Evolutionary conservation across 2,888 invertebrate species (phyloP).

Genomic region (Brachyptera putata): DNA sequence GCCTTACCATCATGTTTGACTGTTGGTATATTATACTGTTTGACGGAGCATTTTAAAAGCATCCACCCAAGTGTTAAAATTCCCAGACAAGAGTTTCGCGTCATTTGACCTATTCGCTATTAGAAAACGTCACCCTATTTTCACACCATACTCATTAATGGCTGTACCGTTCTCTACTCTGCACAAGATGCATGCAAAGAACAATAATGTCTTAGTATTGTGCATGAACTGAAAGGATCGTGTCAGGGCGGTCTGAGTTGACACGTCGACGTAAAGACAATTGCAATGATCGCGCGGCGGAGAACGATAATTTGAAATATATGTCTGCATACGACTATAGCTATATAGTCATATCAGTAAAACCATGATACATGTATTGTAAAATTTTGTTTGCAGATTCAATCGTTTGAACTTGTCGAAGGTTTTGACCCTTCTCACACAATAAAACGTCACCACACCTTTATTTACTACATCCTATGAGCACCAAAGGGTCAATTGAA

Average conservation of each 20-base stretch:
- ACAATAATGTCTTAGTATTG: conserved; percentile 4
- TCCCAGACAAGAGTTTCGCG: conserved; percentile 9
- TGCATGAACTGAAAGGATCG: neutral
- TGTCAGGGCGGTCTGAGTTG: neutral
- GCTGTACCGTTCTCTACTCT: conserved; percentile 6
- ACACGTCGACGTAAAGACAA: conserved; percentile 2
- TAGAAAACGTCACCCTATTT: conserved; percentile 3
- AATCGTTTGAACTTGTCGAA: conserved; percentile 11
- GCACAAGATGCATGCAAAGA: neutral
- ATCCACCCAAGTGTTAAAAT: conserved; percentile 5
- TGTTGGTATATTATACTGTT: too few species aligned
- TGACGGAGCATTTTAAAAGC: too few species aligned
- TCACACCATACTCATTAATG: conserved; percentile 3
- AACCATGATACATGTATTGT: neutral
- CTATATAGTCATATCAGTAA: neutral
- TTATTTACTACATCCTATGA: conserved; percentile 13
- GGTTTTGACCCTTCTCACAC: conserved; percentile 4
- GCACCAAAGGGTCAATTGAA: conserved; percentile 7
- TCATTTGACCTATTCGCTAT: conserved; percentile 11
- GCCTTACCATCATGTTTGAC: neutral
- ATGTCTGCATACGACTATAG: neutral
- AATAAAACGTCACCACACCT: conserved; percentile 4
- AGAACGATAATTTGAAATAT: neutral
- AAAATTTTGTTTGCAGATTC: conserved; percentile 5
- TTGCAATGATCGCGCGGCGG: neutral